Percentiles rank a stretch among this genome's conserved stretches.
Conservation (phyloP, 2,113 vertebrate genomes). For the Nyctereutes procyonoides region DNA sequence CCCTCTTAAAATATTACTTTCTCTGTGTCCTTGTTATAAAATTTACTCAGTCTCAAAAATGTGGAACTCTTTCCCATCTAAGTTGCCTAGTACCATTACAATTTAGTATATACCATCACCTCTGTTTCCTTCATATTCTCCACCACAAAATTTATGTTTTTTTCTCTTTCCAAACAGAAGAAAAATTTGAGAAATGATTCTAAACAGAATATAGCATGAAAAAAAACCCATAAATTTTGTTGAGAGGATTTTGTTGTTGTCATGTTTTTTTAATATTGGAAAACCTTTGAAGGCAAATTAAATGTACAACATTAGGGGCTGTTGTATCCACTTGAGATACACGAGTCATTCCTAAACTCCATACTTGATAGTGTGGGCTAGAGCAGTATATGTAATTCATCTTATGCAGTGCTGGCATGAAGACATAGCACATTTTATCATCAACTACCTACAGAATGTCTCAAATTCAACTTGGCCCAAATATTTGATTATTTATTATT, state of each 20-base stretch:
- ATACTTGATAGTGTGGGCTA: background rate
- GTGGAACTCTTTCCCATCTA: background rate
- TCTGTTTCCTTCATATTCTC: background rate
- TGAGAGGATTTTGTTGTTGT: background rate
- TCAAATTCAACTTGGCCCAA: background rate
- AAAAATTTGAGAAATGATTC: background rate
- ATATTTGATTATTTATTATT: constrained; percentile 16
- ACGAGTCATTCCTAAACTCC: background rate
- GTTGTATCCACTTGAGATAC: background rate
- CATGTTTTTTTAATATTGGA: background rate
- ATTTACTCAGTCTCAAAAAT: background rate
- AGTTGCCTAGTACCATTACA: background rate
- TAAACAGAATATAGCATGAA: background rate
- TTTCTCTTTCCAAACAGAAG: background rate
- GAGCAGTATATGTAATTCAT: background rate
- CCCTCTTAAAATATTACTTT: background rate
- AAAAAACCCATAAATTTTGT: background rate
- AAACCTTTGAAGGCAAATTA: background rate
- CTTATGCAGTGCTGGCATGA: background rate
- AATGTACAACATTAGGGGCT: background rate
- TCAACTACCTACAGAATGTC: background rate
- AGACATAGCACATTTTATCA: background rate
- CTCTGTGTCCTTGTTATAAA: too few species aligned
- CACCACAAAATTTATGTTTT: background rate
- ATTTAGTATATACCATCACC: background rate